Conservation (phyloP, 2,113 vertebrate species). For the Rallus limicola region DNA sequence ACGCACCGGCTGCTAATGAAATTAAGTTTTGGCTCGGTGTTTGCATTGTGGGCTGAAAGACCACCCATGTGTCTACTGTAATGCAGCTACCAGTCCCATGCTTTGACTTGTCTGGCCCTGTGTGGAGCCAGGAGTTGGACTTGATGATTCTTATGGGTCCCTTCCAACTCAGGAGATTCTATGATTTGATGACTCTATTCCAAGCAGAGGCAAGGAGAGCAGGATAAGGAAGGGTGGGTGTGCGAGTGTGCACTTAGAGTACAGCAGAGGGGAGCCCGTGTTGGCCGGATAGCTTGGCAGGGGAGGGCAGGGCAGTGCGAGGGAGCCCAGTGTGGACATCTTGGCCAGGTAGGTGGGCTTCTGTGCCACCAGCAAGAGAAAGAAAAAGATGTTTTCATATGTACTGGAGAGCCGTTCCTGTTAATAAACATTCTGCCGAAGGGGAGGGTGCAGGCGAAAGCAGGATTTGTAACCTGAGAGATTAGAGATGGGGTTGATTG, state of each 20-base stretch:
- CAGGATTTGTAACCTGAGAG: not conserved
- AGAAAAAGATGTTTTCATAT: not conserved
- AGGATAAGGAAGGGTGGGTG: not conserved
- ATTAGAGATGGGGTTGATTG: not conserved
- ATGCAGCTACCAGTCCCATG: not conserved
- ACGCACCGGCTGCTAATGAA: not conserved
- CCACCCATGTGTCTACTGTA: not conserved
- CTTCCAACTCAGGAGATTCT: no score
- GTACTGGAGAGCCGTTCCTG: not conserved
- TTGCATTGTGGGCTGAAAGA: not conserved
- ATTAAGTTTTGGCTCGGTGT: not conserved
- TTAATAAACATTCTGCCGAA: not conserved
- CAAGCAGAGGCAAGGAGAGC: not conserved
- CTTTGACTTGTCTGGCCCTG: no score
- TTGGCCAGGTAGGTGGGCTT: not conserved
- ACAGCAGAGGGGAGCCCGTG: not conserved
- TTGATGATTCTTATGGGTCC: no score
- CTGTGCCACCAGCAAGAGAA: not conserved
- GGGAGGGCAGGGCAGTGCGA: not conserved
- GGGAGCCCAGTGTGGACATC: not conserved
- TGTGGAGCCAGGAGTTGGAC: no score
- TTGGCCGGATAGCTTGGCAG: accelerated
- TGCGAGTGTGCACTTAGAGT: not conserved
- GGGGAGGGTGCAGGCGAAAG: not conserved
- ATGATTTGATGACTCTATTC: not conserved